Evolutionary conservation across 2,888 invertebrate species (phyloP).

Genomic region (Miltochrista miniata): DNA sequence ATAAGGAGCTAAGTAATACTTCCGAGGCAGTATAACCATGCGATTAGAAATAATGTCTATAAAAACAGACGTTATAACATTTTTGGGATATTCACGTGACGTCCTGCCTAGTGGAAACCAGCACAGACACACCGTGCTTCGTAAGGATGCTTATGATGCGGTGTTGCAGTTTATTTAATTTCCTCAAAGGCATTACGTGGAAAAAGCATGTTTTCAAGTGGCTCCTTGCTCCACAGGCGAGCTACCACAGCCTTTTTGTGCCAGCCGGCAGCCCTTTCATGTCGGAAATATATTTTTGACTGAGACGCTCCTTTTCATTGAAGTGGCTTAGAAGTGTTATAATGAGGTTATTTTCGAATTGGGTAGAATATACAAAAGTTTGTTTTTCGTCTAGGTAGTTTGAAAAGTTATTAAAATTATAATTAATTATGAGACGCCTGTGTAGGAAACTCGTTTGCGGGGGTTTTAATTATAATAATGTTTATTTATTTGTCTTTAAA

Average conservation of each 20-base stretch:
- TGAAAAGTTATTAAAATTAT: not conserved
- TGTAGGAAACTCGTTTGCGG: too few species aligned
- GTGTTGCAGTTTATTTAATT: slow-evolving; percentile 82
- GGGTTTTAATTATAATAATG: too few species aligned
- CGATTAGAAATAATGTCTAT: too few species aligned
- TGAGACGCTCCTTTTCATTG: slow-evolving; percentile 29
- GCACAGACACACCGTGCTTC: slow-evolving; percentile 36
- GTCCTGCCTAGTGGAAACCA: slow-evolving; percentile 33
- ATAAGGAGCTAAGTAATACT: too few species aligned
- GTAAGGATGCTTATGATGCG: slow-evolving; percentile 74
- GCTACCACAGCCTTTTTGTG: slow-evolving; percentile 27
- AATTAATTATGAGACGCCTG: too few species aligned
- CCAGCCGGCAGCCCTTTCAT: slow-evolving; percentile 30
- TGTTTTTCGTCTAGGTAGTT: not conserved
- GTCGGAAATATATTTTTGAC: slow-evolving; percentile 37
- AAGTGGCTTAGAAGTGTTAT: slow-evolving; percentile 12
- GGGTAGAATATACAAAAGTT: not conserved
- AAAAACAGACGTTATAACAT: not conserved
- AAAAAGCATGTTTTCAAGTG: slow-evolving; percentile 75
- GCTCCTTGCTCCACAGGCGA: slow-evolving; percentile 34
- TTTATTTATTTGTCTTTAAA: too few species aligned
- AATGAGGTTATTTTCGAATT: not conserved
- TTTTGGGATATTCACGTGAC: slow-evolving; percentile 19
- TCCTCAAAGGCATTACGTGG: slow-evolving; percentile 79
- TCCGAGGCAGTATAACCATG: too few species aligned